These are phyloP conservation scores for Astyanax mexicanus DNA, from an alignment of 2,797 vertebrate genomes.

Conservation along the genomic window DNA sequence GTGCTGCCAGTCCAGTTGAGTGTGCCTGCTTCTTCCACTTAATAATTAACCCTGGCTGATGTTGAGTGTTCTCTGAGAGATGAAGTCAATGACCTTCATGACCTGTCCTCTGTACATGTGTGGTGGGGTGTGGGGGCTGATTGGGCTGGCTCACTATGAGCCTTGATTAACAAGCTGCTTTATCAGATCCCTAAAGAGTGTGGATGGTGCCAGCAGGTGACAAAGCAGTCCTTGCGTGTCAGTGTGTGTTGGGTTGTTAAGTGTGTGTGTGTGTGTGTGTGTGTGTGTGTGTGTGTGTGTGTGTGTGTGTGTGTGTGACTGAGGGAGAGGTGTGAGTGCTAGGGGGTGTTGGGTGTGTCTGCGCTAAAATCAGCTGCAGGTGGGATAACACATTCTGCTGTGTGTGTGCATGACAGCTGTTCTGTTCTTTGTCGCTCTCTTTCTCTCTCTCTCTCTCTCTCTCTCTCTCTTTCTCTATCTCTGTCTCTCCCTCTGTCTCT, in stretches of 20 bases:
- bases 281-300: conserved; percentile 1
- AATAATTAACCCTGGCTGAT: conserved; percentile 25
- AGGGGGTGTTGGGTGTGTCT: conserved; percentile 48
- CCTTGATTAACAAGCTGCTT: conserved; percentile 39
- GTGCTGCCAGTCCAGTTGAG: background rate
- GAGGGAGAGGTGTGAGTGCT: too few relatives aligned
- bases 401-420: conserved; percentile 29
- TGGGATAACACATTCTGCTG: conserved; percentile 34
- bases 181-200: conserved; percentile 1
- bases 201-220: conserved; percentile 34
- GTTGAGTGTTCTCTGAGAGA: conserved; percentile 1
- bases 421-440: background rate
- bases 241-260: background rate
- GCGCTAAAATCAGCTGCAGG: too few relatives aligned
- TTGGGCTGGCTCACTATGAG: background rate
- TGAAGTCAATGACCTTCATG: conserved; percentile 7
- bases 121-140: background rate
- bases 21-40: background rate
- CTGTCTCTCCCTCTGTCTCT: too few relatives aligned
- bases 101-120: conserved; percentile 7
- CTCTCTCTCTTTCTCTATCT: background rate
- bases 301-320: background rate
- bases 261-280: conserved; percentile 13
- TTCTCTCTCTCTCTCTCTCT: background rate
- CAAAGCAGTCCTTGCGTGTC: background rate